Conservation (phyloP, 2,797 vertebrate genomes). For the Falco novaeseelandiae region DNA sequence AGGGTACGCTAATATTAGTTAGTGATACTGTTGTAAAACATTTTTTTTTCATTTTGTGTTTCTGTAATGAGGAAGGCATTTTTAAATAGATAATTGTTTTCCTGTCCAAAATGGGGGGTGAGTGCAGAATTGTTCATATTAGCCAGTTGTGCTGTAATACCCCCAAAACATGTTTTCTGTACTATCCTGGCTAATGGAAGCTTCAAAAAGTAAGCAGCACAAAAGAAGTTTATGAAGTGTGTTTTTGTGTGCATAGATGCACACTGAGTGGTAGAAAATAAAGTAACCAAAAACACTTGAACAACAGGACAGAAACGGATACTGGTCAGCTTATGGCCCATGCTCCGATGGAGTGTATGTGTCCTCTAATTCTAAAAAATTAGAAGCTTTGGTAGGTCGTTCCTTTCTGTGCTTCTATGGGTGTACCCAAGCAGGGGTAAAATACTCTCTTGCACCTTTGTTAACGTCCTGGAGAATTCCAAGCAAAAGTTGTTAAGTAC, state of each 20-base stretch:
- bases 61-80: neutral
- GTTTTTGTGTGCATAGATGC: neutral
- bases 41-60: neutral
- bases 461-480: neutral
- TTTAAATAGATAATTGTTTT: neutral
- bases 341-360: neutral
- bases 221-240: neutral
- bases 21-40: neutral
- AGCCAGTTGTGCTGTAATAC: neutral
- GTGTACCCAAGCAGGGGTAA: neutral
- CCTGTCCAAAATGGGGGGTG: neutral
- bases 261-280: neutral
- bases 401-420: neutral
- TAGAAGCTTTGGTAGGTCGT: neutral
- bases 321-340: neutral
- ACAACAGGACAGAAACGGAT: neutral
- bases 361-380: neutral
- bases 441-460: neutral
- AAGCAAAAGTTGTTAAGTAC: neutral
- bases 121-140: neutral
- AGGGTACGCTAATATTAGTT: neutral
- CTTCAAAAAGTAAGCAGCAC: neutral
- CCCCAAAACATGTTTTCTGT: neutral
- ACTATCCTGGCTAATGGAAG: neutral
- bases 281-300: neutral